Evolutionary conservation across 2,888 invertebrate genomes (phyloP).

Genomic region (Drosophila bunnanda): DNA sequence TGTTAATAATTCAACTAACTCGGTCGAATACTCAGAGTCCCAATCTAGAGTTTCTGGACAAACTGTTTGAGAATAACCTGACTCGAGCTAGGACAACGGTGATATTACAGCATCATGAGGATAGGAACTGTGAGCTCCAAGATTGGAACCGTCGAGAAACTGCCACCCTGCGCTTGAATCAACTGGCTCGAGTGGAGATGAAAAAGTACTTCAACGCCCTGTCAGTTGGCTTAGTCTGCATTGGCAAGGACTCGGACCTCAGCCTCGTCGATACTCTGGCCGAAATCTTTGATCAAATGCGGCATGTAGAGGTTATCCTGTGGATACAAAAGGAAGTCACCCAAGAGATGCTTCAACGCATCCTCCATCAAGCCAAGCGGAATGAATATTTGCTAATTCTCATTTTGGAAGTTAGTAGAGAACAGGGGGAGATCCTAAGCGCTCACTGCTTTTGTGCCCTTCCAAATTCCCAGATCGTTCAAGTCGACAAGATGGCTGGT

Average conservation of each 20-base stretch:
- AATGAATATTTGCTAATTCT: conserved; percentile 29
- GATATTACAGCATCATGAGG: neutral
- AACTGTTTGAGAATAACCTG: conserved; percentile 16
- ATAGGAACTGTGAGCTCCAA: conserved; percentile 3
- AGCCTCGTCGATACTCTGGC: conserved; percentile 24
- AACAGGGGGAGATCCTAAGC: neutral
- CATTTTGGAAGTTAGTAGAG: conserved; percentile 12
- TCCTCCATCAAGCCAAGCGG: neutral
- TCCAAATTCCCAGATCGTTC: neutral
- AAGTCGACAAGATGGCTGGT: neutral
- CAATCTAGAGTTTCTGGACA: neutral
- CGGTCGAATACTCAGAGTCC: neutral
- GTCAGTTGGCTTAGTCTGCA: conserved; percentile 33
- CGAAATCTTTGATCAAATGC: conserved; percentile 30
- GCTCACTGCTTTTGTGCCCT: neutral
- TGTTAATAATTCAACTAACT: neutral
- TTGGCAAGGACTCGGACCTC: conserved; percentile 12
- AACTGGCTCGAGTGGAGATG: neutral
- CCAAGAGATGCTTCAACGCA: neutral
- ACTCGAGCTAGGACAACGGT: conserved; percentile 13
- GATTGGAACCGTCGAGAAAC: neutral
- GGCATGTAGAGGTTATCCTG: conserved; percentile 31
- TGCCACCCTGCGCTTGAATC: conserved; percentile 20
- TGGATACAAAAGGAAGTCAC: conserved; percentile 10
- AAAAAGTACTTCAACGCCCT: conserved; percentile 8